Evolutionary conservation across 2,113 vertebrate genomes (phyloP), one percentile per base, ranked within the genome.

Genomic region (Paramisgurnus dabryanus): DNA sequence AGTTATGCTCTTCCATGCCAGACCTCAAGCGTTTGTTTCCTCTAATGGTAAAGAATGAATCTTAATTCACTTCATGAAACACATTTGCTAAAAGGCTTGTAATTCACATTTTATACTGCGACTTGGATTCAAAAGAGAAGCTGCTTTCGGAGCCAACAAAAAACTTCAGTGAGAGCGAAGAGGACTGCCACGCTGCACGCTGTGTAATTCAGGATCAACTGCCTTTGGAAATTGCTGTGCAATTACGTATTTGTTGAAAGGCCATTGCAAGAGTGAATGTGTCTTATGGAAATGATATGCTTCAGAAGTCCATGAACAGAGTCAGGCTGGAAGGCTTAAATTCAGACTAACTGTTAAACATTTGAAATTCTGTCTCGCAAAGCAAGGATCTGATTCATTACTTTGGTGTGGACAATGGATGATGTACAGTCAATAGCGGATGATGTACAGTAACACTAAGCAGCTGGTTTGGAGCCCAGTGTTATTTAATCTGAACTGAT

Each of bases 161-260:
- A 89, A 89, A 81, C 67, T 82, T 50, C 64, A 74, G 34, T 49
- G 58, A 61, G 75, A 67, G 40, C 47, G 66, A 66, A 76, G 49
- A 67, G 79, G 78, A 86, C 76, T 79, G 80, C 84, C 87, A 76
- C 13, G 81, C 85, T 45, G 88, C 86, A 70, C 84, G 79, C 88
- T 89, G 87, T 89, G 86, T 91, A 87, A 91, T 85, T 70, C 49
- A 83, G 89, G 90, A 92, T 91, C 89, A 90, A 86, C 76, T n/a
- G 84, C 81, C 83, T 88, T 87, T 85, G 85, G 86, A 84, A 84
- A 92, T 91, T 78, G 85, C 87, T 91, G 84, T 73, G 71, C 89
- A 87, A 86, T 91, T 92, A 91, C 87, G 88, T 91, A 90, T 91
- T 89, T 88, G 88, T 85, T 89, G 89, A 91, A 87, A 89, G 88